Base-by-base conservation (phyloP, 2,113 vertebrate species). In the Phrynosoma blainvillii region DNA sequence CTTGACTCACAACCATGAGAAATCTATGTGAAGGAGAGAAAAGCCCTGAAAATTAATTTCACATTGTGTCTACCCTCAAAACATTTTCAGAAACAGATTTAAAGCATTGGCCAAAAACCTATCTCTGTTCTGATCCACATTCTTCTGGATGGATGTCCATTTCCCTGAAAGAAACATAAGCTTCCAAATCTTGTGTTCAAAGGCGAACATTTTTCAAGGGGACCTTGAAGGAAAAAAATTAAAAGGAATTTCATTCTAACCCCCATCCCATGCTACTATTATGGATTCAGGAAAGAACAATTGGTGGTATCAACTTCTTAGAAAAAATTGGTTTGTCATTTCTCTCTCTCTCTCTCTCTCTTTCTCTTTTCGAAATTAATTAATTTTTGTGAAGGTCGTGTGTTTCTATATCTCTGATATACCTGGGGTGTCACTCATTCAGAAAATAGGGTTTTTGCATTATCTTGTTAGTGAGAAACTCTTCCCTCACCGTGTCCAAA, bases 321-420 rank as follows among this genome's bases (percentile, higher is more conserved):
- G 30, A 12, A 65, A 86, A 85, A 76, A 79, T 32, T 13, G 40
- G 32, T 77, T 91, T 52, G 27, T 80, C 1, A 47, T 90, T 42
- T 40, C 76, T 21, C 7, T 30, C 36, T 4, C 20, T 56, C 52
- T 81, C 56, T 14, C 23, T 65, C 59, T n/a, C 62, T 56, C 54
- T 88, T 91, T 93, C 23, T 84, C 20, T 36, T 73, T 83, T 40
- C 79, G 9, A 1, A 88, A 92, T 92, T 94, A 96, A 96, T 96
- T 95, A 95, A 94, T 92, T 94, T 89, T 73, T 85, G 47, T 89
- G 93, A 96, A 96, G 95, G 95, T 95, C 95, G 89, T 83, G 81
- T 90, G 0, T 95, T 92, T 95, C 92, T 93, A 82, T 89, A 94
- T 94, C 94, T 95, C 88, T 91, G 89, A 94, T 91, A 90, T 18